Percentiles rank a stretch among this genome's conserved stretches.
Conservation (phyloP, 1,140 invertebrate species). For the Drosophila simulans region DNA sequence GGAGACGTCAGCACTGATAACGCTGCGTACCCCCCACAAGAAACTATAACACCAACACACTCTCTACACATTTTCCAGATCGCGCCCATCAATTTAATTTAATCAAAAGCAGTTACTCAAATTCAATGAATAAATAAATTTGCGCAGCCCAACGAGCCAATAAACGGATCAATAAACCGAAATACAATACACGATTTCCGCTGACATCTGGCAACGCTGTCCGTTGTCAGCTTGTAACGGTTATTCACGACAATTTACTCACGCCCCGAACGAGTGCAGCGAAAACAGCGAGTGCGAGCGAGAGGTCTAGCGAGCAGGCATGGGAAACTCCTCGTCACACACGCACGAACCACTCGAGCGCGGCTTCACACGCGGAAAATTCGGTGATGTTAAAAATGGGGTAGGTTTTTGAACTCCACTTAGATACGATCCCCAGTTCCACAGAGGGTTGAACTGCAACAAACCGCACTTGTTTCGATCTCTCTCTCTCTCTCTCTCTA, state of each 20-base stretch:
- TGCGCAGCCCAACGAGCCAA: constrained; percentile 59
- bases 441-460: constrained; percentile 31
- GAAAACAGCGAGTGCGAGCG: not conserved
- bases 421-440: constrained; percentile 2
- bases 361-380: constrained; percentile 84
- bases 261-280: constrained; percentile 34
- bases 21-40: not conserved
- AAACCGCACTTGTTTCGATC: constrained; percentile 72
- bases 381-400: constrained; percentile 84
- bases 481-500: constrained; percentile 5
- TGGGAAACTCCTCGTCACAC: constrained; percentile 85
- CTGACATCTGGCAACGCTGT: constrained; percentile 68
- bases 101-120: constrained; percentile 73
- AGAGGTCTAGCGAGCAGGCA: constrained; percentile 28
- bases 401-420: constrained; percentile 63
- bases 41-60: constrained; percentile 24
- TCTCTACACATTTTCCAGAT: constrained; percentile 58
- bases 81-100: constrained; percentile 73
- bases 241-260: constrained; percentile 70
- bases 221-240: constrained; percentile 58
- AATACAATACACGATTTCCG: constrained; percentile 23
- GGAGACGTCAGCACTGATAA: constrained; percentile 59
- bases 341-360: constrained; percentile 84
- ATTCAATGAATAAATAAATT: constrained; percentile 82
- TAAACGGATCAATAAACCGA: constrained; percentile 73